Conservation (phyloP, 1,140 invertebrate species). For the Aphelenchoides fujianensis region DNA sequence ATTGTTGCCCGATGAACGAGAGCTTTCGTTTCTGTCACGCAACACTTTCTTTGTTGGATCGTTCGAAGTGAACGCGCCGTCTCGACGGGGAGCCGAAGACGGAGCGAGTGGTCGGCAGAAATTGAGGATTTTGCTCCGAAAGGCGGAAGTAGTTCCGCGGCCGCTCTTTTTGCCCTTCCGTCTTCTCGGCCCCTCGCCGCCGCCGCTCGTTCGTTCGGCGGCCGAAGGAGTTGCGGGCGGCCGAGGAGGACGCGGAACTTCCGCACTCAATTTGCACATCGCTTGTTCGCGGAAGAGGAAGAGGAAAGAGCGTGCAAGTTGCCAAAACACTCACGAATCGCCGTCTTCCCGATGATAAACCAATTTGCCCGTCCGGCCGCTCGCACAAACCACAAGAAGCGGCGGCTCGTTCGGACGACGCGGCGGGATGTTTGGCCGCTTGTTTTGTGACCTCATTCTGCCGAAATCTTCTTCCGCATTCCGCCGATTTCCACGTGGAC, state of each 20-base stretch:
- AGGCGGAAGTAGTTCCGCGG: neutral
- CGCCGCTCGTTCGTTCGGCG: neutral
- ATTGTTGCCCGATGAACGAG: too few relatives aligned
- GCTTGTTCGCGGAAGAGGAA: neutral
- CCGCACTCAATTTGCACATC: neutral
- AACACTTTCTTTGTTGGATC: too few relatives aligned
- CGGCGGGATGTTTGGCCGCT: neutral
- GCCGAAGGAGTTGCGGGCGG: neutral
- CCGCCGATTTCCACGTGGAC: too few relatives aligned
- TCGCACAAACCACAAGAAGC: neutral
- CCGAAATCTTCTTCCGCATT: too few relatives aligned
- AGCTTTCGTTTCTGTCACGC: too few relatives aligned
- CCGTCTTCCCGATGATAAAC: neutral
- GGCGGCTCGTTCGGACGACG: neutral
- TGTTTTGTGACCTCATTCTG: neutral
- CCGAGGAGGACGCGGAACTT: neutral
- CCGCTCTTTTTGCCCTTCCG: neutral
- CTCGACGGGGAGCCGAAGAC: too few relatives aligned
- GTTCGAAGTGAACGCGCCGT: too few relatives aligned
- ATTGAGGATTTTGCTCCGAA: constrained; percentile 1
- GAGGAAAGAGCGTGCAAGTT: neutral
- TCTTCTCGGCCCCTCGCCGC: neutral
- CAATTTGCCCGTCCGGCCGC: neutral
- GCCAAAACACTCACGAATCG: neutral
- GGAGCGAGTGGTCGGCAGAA: too few relatives aligned